These are phyloP conservation scores for Suricata suricatta DNA, from an alignment of 2,113 vertebrate genomes.

Conservation along the genomic window DNA sequence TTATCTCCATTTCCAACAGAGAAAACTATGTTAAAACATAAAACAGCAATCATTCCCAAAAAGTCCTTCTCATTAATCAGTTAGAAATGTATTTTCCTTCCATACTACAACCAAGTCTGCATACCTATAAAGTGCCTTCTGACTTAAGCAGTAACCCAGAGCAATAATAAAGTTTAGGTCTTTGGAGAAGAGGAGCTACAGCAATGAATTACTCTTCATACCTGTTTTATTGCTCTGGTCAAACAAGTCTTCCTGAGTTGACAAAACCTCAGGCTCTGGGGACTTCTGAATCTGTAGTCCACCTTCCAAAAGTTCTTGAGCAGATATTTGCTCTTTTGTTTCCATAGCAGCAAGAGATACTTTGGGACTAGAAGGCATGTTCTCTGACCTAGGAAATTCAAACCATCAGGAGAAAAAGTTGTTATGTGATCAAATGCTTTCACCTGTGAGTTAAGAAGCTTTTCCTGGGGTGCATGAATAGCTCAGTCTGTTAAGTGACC, in stretches of 20 bases:
- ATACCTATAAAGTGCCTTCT: background rate
- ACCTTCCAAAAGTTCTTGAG: conserved; percentile 82
- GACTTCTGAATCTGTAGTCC: conserved; percentile 69
- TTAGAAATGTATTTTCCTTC: conserved; percentile 33
- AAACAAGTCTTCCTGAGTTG: conserved; percentile 95
- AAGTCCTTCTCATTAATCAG: conserved; percentile 21
- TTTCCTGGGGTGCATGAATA: background rate
- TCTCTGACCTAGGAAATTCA: conserved; percentile 80
- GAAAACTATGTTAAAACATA: conserved; percentile 19
- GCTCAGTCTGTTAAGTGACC: too few relatives aligned
- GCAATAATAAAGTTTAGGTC: conserved; percentile 36
- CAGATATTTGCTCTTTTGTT: conserved; percentile 56
- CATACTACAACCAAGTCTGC: conserved; percentile 10
- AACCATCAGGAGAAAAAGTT: conserved; percentile 28
- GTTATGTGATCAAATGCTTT: conserved; percentile 52
- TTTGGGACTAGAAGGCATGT: conserved; percentile 85
- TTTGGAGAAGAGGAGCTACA: background rate
- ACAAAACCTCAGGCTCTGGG: conserved; percentile 86
- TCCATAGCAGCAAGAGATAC: conserved; percentile 68
- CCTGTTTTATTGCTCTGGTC: conserved; percentile 84
- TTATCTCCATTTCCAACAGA: conserved; percentile 41
- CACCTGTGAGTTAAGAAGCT: conserved; percentile 26
- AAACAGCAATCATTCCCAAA: conserved; percentile 32
- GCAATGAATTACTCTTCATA: conserved; percentile 55
- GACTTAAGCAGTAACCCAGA: conserved; percentile 25